phyloP scores from a whole-genome alignment of 2,888 invertebrate genomes.

The Gastracanthus pulcherrimus region DNA sequence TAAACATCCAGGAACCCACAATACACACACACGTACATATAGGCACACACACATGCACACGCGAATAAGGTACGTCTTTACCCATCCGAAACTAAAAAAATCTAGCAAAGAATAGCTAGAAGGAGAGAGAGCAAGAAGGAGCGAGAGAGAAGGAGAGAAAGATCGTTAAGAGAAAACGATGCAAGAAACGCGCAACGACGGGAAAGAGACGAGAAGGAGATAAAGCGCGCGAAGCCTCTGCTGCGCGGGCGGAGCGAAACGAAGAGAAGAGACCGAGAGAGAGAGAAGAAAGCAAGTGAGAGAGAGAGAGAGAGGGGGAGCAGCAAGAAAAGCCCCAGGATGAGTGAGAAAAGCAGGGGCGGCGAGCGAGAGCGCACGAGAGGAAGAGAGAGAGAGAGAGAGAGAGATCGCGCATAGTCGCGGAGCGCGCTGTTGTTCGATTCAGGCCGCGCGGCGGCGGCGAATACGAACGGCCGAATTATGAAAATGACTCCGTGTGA shows the following conservation, averaged over 20 bases:
- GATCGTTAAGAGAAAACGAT: conserved; percentile 57
- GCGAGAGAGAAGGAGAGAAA: conserved; percentile 21
- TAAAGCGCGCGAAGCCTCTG: conserved; percentile 35
- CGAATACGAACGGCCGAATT: conserved; percentile 82
- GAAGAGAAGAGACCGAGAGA: neutral
- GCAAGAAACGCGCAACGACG: conserved; percentile 55
- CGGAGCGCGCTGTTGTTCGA: conserved; percentile 77
- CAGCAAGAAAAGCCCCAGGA: conserved; percentile 54
- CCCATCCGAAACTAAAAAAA: neutral
- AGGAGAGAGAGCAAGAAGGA: conserved; percentile 25
- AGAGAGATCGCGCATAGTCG: conserved; percentile 37
- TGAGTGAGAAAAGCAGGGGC: conserved; percentile 43
- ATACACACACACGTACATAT: too few relatives aligned
- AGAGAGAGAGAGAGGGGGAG: conserved; percentile 40
- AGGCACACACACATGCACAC: too few relatives aligned
- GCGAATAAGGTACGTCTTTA: too few relatives aligned
- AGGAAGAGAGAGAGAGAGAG: conserved; percentile 9
- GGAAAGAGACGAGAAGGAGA: conserved; percentile 55
- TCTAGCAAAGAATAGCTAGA: neutral
- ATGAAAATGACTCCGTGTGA: conserved; percentile 81
- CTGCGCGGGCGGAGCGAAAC: conserved; percentile 5
- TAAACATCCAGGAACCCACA: neutral
- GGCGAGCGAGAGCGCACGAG: conserved; percentile 50
- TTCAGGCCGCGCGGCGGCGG: conserved; percentile 78
- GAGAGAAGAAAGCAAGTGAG: conserved; percentile 8